Conservation (phyloP, 2,888 invertebrate species). For the Apotomis betuletana region DNA sequence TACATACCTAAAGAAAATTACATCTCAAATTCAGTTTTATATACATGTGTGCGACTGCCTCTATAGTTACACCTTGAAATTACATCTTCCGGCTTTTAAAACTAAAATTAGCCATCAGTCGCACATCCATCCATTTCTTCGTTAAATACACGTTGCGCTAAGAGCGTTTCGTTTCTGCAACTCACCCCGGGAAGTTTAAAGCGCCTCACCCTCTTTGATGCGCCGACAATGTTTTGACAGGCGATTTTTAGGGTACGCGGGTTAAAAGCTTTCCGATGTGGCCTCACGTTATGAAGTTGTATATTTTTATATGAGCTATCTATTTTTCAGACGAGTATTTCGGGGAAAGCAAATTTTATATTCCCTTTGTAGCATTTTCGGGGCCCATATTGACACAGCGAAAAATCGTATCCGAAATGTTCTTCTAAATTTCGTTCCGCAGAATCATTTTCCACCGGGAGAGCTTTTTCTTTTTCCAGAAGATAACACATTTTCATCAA, state of each 20-base stretch:
- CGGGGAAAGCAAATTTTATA: not conserved
- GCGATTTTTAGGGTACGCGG: slow-evolving; percentile 61
- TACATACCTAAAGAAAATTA: no score
- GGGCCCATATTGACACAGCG: no score
- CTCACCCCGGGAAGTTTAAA: slow-evolving; percentile 47
- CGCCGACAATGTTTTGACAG: slow-evolving; percentile 73
- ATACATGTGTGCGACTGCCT: not conserved
- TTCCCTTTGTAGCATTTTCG: not conserved
- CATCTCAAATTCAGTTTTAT: no score
- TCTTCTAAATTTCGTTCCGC: no score
- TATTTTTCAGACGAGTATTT: not conserved
- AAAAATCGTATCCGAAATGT: no score
- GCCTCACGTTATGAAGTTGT: slow-evolving; percentile 10
- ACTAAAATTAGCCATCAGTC: slow-evolving; percentile 40
- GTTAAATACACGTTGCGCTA: slow-evolving; percentile 44
- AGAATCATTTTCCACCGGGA: no score
- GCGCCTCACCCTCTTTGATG: slow-evolving; percentile 63
- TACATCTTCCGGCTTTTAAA: slow-evolving; percentile 37
- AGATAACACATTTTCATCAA: no score
- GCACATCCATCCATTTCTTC: slow-evolving; percentile 31
- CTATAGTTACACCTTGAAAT: slow-evolving; percentile 9
- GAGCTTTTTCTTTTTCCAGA: no score
- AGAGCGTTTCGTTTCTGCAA: slow-evolving; percentile 51
- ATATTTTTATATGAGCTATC: not conserved
- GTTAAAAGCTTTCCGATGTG: slow-evolving; percentile 63